These are phyloP conservation scores for Sebastes hubbsi DNA, from an alignment of 2,797 vertebrate species.

Conservation along the genomic window DNA sequence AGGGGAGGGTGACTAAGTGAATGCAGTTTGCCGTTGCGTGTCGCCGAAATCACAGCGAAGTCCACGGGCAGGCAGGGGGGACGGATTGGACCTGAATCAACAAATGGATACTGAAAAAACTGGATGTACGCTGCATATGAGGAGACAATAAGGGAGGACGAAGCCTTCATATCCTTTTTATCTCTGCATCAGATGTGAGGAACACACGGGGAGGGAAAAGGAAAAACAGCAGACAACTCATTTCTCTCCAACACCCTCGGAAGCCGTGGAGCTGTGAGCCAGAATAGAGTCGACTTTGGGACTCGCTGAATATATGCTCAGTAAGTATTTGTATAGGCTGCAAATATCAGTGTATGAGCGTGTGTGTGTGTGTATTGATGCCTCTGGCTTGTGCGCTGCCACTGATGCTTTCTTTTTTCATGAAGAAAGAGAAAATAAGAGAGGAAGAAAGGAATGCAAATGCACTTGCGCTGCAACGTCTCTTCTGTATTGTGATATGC, in stretches of 20 bases:
- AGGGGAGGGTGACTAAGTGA: constrained; percentile 78
- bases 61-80: constrained; percentile 62
- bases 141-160: constrained; percentile 33
- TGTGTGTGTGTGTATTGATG: constrained; percentile 27
- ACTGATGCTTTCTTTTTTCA: constrained; percentile 55
- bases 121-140: constrained; percentile 49
- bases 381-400: constrained; percentile 38
- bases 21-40: constrained; percentile 78
- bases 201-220: constrained; percentile 45
- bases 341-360: constrained; percentile 46
- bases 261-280: constrained; percentile 49
- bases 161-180: constrained; percentile 50
- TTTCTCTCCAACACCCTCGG: constrained; percentile 52
- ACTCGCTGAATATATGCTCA: constrained; percentile 60
- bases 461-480: constrained; percentile 54
- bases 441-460: constrained; percentile 36
- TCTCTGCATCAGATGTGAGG: constrained; percentile 65
- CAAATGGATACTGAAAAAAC: constrained; percentile 64
- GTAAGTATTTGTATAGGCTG: constrained; percentile 68
- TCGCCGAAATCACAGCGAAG: constrained; percentile 71
- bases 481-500: constrained; percentile 23
- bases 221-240: constrained; percentile 59
- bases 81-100: constrained; percentile 68
- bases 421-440: constrained; percentile 49
- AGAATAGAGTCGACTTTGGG: constrained; percentile 56